These are phyloP conservation scores for Melanostigma gelatinosum DNA, from an alignment of 2,113 vertebrate genomes.

Conservation along the genomic window DNA sequence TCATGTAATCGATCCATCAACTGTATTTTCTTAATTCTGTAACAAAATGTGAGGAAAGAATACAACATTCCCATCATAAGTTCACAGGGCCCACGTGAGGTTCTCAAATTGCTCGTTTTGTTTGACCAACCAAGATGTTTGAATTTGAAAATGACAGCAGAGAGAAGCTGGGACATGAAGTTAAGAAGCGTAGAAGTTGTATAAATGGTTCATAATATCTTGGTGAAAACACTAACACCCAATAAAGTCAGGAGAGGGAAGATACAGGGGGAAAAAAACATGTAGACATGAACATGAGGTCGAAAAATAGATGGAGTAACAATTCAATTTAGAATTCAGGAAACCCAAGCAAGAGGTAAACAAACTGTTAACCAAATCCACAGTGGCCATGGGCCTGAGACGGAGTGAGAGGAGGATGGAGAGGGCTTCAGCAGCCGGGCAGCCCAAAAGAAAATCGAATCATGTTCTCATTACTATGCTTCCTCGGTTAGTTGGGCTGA, in stretches of 20 bases:
- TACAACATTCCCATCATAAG: neutral
- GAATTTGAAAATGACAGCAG: neutral
- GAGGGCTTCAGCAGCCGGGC: slow-evolving; percentile 31
- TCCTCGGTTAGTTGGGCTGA: slow-evolving; percentile 68
- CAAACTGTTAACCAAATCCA: slow-evolving; percentile 38
- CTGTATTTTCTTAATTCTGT: neutral
- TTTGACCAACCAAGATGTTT: neutral
- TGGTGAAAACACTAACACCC: neutral
- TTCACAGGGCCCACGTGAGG: too few species aligned
- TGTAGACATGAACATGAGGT: neutral
- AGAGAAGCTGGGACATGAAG: neutral
- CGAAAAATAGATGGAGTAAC: neutral
- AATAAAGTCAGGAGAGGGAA: neutral
- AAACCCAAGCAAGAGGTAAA: slow-evolving; percentile 33
- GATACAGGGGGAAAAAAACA: neutral
- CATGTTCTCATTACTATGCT: slow-evolving; percentile 68
- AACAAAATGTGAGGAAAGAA: neutral
- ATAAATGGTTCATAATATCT: neutral
- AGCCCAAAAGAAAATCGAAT: slow-evolving; percentile 70
- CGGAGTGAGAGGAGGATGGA: slow-evolving; percentile 20
- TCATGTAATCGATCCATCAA: too few species aligned
- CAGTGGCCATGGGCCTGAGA: slow-evolving; percentile 26
- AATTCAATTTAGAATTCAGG: neutral
- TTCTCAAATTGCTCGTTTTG: neutral
- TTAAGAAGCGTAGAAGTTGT: too few species aligned